phyloP scores from a whole-genome alignment of 2,888 invertebrate genomes.

The Macrophya annulata region DNA sequence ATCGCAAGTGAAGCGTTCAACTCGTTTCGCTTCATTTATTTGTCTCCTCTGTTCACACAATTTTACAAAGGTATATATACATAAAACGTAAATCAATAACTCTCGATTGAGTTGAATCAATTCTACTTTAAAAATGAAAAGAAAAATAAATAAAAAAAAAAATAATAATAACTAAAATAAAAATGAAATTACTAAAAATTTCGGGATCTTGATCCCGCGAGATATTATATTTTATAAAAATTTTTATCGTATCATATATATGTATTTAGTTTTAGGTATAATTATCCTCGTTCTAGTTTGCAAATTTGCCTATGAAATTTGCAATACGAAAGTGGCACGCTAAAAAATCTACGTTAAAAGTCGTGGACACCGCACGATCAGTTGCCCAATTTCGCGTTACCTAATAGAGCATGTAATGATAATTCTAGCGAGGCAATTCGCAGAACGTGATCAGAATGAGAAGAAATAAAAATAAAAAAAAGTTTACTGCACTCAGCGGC shows the following conservation, averaged over 20 bases:
- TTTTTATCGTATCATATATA: not conserved
- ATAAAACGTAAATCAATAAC: not conserved
- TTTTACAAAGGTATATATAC: not conserved
- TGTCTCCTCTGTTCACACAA: slow-evolving; percentile 8
- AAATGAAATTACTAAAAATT: not conserved
- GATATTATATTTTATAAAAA: not conserved
- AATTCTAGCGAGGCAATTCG: slow-evolving; percentile 34
- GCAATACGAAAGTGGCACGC: slow-evolving; percentile 50
- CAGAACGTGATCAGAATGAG: slow-evolving; percentile 30
- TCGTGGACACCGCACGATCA: not conserved
- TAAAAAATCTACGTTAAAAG: slow-evolving; percentile 41
- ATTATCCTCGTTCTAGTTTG: slow-evolving; percentile 49
- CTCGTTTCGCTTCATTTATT: slow-evolving; percentile 31
- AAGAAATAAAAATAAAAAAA: not conserved
- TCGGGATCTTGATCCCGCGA: not conserved
- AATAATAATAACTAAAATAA: not conserved
- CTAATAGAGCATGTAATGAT: slow-evolving; percentile 46
- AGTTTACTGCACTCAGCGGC: not conserved
- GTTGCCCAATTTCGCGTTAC: slow-evolving; percentile 50
- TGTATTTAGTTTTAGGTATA: not conserved
- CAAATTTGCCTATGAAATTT: slow-evolving; percentile 41
- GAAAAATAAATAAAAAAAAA: not conserved
- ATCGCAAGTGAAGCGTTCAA: slow-evolving; percentile 34
- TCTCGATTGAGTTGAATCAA: not conserved
- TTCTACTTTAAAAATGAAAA: not conserved